Evolutionary conservation across 2,888 invertebrate species (phyloP).

Genomic region (Lasioglossum morio): DNA sequence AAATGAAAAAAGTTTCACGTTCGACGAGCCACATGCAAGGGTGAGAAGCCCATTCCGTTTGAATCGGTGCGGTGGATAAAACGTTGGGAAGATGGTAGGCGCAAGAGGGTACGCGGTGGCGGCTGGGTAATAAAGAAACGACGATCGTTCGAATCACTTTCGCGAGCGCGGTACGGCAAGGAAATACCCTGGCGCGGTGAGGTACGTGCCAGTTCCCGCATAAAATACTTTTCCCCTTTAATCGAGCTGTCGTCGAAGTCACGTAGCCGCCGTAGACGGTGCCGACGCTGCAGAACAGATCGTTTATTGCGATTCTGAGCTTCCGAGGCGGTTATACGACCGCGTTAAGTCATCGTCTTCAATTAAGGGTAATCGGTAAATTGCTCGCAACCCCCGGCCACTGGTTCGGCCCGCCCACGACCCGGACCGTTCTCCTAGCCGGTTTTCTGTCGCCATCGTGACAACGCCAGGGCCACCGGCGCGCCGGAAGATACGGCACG

Average conservation of each 20-base stretch:
- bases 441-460: not conserved
- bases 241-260: constrained; percentile 70
- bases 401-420: not conserved
- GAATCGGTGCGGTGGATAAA: not conserved
- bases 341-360: constrained; percentile 80
- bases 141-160: constrained; percentile 60
- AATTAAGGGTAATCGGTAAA: constrained; percentile 83
- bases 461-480: constrained; percentile 13
- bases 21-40: not conserved
- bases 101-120: not conserved
- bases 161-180: constrained; percentile 31
- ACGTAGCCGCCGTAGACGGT: constrained; percentile 64
- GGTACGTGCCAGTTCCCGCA: constrained; percentile 49
- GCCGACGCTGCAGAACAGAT: constrained; percentile 69
- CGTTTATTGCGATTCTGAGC: constrained; percentile 72
- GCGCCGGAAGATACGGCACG: constrained; percentile 79
- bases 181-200: constrained; percentile 45
- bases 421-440: not conserved
- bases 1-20: constrained; percentile 13
- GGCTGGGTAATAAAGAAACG: constrained; percentile 8
- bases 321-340: constrained; percentile 69
- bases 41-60: not conserved
- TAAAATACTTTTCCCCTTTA: constrained; percentile 66
- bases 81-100: not conserved
- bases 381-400: constrained; percentile 68